phyloP scores from a whole-genome alignment of 2,888 invertebrate species.

The Amphipyra tragopoginis region DNA sequence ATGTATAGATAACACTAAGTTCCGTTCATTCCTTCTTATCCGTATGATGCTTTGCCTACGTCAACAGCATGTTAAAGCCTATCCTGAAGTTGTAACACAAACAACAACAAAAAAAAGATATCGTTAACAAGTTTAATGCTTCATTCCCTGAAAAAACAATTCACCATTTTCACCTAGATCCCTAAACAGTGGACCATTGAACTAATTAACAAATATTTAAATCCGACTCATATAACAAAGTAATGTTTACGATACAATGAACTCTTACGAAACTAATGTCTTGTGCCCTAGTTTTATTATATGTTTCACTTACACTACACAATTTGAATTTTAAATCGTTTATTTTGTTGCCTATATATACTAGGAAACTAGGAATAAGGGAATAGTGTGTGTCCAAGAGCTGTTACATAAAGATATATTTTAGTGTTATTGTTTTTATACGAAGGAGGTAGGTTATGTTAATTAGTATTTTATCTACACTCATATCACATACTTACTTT shows the following conservation, averaged over 20 bases:
- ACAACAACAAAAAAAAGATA: neutral
- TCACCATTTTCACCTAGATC: slow-evolving; percentile 22
- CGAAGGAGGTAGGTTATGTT: slow-evolving; percentile 45
- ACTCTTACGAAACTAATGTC: slow-evolving; percentile 50
- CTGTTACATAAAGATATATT: slow-evolving; percentile 27
- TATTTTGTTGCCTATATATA: slow-evolving; percentile 45
- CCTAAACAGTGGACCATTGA: slow-evolving; percentile 26
- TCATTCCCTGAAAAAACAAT: slow-evolving; percentile 22
- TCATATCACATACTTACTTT: no score
- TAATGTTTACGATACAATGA: slow-evolving; percentile 50
- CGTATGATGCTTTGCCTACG: no score
- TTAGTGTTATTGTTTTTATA: slow-evolving; percentile 13
- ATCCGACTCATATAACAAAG: slow-evolving; percentile 35
- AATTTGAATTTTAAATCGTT: slow-evolving; percentile 52
- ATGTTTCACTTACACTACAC: slow-evolving; percentile 24
- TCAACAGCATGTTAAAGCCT: neutral
- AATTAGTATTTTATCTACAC: neutral
- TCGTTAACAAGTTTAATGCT: slow-evolving; percentile 1
- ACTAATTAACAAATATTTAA: slow-evolving; percentile 41
- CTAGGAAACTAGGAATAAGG: slow-evolving; percentile 5
- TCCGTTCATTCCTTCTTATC: no score
- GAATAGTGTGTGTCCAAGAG: slow-evolving; percentile 40
- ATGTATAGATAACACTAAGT: no score
- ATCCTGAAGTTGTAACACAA: neutral
- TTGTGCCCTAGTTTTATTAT: slow-evolving; percentile 32